These are phyloP conservation scores for Acronicta alni DNA, from an alignment of 2,888 invertebrate species.

Conservation along the genomic window DNA sequence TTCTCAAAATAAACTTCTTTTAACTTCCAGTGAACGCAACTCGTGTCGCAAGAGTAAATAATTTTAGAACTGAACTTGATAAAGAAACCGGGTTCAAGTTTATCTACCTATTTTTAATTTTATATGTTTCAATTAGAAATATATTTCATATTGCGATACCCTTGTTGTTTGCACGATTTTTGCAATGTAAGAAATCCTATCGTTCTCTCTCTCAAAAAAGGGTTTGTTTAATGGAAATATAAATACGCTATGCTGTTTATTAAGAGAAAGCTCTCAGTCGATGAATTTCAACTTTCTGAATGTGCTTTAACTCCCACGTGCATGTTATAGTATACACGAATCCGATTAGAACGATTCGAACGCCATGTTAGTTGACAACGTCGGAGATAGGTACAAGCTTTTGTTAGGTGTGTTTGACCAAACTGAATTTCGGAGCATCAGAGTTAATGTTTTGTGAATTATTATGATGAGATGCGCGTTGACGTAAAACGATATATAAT, in stretches of 20 bases:
- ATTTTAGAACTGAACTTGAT: neutral
- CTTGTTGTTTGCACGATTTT: constrained; percentile 35
- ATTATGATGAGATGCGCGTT: constrained; percentile 25
- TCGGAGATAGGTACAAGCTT: constrained; percentile 49
- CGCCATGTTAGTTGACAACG: constrained; percentile 50
- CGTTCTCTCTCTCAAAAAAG: constrained; percentile 12
- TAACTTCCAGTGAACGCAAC: neutral
- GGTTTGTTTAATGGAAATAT: no score
- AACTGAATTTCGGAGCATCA: constrained; percentile 51
- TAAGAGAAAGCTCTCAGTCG: no score
- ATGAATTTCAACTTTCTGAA: constrained; percentile 9
- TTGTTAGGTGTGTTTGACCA: constrained; percentile 45
- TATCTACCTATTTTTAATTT: no score
- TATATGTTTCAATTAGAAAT: constrained; percentile 12
- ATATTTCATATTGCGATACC: constrained; percentile 37
- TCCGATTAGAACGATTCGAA: constrained; percentile 54
- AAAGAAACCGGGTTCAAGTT: neutral
- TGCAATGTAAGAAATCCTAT: constrained; percentile 43
- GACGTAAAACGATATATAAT: no score
- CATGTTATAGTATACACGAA: constrained; percentile 50
- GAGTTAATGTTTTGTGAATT: constrained; percentile 46
- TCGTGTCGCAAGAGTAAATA: neutral
- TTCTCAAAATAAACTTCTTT: neutral
- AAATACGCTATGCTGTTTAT: no score
- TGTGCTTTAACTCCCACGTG: constrained; percentile 33